Percentiles rank a stretch among this genome's conserved stretches.
phyloP scores from a whole-genome alignment of 2,888 invertebrate genomes.

The Pachycephus smyrnensis region DNA sequence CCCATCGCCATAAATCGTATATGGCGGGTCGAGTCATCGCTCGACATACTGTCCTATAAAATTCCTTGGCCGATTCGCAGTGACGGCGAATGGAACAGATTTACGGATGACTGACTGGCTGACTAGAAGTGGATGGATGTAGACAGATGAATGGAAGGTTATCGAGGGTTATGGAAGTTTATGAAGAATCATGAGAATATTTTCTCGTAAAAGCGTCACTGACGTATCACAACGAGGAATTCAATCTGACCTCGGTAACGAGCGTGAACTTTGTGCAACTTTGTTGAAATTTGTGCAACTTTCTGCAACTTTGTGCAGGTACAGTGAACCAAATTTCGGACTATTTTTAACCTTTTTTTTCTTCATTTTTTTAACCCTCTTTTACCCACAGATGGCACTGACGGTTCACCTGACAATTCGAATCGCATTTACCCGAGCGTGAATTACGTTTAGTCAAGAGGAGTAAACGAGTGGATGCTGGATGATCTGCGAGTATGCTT shows the following conservation, averaged over 20 bases:
- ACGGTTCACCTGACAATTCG: not conserved
- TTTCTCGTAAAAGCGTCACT: not conserved
- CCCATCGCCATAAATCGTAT: slow-evolving; percentile 38
- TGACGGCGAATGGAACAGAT: not conserved
- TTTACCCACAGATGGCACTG: not conserved
- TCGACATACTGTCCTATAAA: slow-evolving; percentile 40
- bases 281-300: too few relatives aligned
- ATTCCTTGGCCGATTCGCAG: slow-evolving; percentile 11
- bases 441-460: not conserved
- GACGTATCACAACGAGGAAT: not conserved
- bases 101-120: not conserved
- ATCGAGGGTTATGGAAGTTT: not conserved
- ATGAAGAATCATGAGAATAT: not conserved
- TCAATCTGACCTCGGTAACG: not conserved
- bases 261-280: not conserved
- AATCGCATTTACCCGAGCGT: not conserved
- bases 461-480: not conserved
- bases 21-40: slow-evolving; percentile 38
- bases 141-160: not conserved
- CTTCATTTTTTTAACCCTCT: not conserved
- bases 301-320: not conserved
- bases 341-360: not conserved
- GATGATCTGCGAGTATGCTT: not conserved
- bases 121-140: not conserved
- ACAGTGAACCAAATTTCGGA: not conserved